A percentile compares a stretch with the other conserved stretches of the same genome.
Conservation (phyloP, 2,797 vertebrate species). For the Pseudopleuronectes americanus region DNA sequence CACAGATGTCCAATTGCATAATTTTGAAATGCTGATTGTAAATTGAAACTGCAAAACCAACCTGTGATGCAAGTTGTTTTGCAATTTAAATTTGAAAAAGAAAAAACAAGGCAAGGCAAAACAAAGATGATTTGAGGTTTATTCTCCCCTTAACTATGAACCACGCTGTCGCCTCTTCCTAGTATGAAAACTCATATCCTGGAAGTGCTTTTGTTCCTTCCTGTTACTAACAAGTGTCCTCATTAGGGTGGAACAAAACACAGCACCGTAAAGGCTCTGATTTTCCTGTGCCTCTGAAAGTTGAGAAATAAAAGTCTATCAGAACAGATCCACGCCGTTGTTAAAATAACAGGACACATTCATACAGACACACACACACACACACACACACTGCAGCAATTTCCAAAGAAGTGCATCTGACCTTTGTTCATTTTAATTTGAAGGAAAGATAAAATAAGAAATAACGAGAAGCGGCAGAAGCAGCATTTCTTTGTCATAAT, state of each 20-base stretch:
- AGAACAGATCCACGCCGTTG: conserved; percentile 46
- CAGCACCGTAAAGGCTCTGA: conserved; percentile 32
- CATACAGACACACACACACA: conserved; percentile 29
- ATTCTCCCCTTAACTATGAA: conserved; percentile 11
- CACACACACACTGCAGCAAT: conserved; percentile 60
- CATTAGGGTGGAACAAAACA: conserved; percentile 43
- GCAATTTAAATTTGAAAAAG: neutral
- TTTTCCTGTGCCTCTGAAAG: conserved; percentile 53
- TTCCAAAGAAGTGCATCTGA: conserved; percentile 69
- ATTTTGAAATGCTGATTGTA: conserved; percentile 11
- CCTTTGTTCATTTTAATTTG: conserved; percentile 68
- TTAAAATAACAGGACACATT: conserved; percentile 47
- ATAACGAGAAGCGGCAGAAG: conserved; percentile 37
- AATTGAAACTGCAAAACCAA: conserved; percentile 31
- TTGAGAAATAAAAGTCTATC: conserved; percentile 42
- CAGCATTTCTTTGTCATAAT: conserved; percentile 45
- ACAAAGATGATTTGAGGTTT: conserved; percentile 7
- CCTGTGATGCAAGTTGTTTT: neutral
- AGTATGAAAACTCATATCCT: neutral
- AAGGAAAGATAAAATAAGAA: conserved; percentile 27
- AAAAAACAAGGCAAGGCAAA: neutral
- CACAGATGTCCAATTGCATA: conserved; percentile 48
- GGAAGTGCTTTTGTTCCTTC: conserved; percentile 45
- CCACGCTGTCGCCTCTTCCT: conserved; percentile 5
- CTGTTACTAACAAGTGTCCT: conserved; percentile 20